These are phyloP conservation scores for Xestia sexstrigata DNA, from an alignment of 2,888 invertebrate genomes.

Conservation along the genomic window DNA sequence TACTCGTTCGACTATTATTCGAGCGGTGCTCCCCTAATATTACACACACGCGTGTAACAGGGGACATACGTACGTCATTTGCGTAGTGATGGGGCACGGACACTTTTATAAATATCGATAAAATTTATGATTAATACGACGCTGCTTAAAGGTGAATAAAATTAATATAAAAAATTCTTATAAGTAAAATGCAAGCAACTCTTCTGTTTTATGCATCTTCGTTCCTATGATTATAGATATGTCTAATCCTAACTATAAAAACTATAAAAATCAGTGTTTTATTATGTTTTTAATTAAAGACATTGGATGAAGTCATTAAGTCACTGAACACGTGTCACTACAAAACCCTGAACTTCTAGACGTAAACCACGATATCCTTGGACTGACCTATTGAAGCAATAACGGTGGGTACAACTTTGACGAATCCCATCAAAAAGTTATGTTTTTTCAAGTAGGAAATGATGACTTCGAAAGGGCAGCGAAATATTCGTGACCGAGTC, in stretches of 20 bases:
- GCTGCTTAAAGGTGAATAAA: neutral
- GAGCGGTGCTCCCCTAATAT: constrained; percentile 60
- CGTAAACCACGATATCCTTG: neutral
- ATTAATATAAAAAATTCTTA: neutral
- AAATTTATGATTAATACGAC: neutral
- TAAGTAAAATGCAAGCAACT: neutral
- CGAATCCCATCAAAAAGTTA: constrained; percentile 33
- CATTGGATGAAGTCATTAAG: neutral
- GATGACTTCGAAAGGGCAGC: constrained; percentile 51
- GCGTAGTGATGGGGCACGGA: constrained; percentile 68
- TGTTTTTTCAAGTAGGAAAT: constrained; percentile 38
- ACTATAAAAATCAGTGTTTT: neutral
- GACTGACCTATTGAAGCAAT: constrained; percentile 5
- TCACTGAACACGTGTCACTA: neutral
- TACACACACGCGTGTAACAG: constrained; percentile 41
- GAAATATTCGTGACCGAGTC: constrained; percentile 46
- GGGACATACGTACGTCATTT: constrained; percentile 68
- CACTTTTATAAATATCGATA: constrained; percentile 58
- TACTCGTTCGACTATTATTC: constrained; percentile 60
- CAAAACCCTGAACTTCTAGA: neutral
- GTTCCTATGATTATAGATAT: neutral
- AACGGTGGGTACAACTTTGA: neutral
- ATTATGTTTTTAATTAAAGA: neutral
- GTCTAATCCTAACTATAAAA: neutral
- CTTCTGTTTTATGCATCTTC: neutral